Base-by-base conservation (phyloP, 2,888 invertebrate species). In the Mythimna ferrago region DNA sequence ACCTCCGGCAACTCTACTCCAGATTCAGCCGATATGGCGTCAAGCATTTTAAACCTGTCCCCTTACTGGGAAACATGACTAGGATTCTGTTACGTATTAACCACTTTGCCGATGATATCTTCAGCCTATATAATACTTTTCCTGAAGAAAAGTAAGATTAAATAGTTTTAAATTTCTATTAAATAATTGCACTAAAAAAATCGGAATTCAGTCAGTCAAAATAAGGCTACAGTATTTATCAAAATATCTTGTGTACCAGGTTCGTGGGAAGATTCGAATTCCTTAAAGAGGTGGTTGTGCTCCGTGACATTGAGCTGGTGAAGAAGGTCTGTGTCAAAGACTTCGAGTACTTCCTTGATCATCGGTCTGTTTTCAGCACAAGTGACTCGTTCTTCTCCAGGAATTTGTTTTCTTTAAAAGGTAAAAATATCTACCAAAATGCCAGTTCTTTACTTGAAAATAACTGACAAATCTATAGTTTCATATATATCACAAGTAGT, bases 271-370 rank as follows among this genome's bases (percentile, higher is more conserved):
- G 92, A 53, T 97, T 92, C 74, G 96, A 96, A 82, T 93, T 96
- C 44, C 74, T 90, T 0, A 91, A 81, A 1, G 94, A 96, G 0
- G 60, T 93, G 16, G 62, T 96, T 1, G 77, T 96, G 66, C 80
- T 97, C 19, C 92, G 92, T 0, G 97, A 97, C 86, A 89, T 96
- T 0, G 97, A 97, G 9, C 72, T 97, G 16, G 82, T 97, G 0
- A 97, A 97, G 83, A 93, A 93, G 79, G 90, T 97, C 11, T 88
- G 94, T 0, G 92, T 97, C 0, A 97, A 97, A 78, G 97, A 97
- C 81, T 97, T 97, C 62, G 97, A 97, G 76, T 87, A 95, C 80
- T 97, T 97, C 83, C 80, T 94, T 0, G 96, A 97, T 85, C 96
- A 96, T 82, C 92, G 94, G 1, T 71, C 88, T 9, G 44, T 94